Evolutionary conservation across 2,113 vertebrate genomes (phyloP).

Genomic region (Thamnaconus septentrionalis): DNA sequence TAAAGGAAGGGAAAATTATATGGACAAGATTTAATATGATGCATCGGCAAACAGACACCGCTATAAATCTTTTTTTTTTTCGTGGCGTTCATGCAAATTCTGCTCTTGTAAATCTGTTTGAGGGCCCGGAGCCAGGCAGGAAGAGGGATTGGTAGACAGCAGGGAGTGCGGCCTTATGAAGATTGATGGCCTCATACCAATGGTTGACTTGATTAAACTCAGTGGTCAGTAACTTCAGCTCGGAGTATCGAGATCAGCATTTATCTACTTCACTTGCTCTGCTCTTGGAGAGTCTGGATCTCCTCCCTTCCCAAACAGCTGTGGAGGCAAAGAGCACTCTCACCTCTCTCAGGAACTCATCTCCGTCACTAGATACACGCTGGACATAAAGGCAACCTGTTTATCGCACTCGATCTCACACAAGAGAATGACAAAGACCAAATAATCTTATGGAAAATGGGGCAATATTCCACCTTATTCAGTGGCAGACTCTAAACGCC

Average conservation of each 20-base stretch:
- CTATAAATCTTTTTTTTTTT: constrained; percentile 8
- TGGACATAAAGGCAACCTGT: constrained; percentile 10
- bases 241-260: constrained; percentile 48
- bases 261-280: constrained; percentile 32
- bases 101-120: constrained; percentile 10
- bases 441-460: constrained; percentile 13
- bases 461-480: constrained; percentile 27
- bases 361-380: no score
- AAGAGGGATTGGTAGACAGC: constrained; percentile 14
- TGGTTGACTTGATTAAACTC: constrained; percentile 34
- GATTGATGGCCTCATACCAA: constrained; percentile 24
- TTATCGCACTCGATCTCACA: constrained; percentile 29
- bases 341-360: constrained; percentile 16
- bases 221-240: constrained; percentile 43
- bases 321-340: constrained; percentile 30
- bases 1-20: constrained; percentile 16
- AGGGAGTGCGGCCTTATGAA: constrained; percentile 13
- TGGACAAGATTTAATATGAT: constrained; percentile 18
- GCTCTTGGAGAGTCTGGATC: constrained; percentile 18
- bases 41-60: constrained; percentile 3
- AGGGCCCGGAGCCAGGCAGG: neutral
- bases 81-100: neutral
- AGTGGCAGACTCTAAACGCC: constrained; percentile 51
- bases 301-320: constrained; percentile 4
- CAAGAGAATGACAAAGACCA: constrained; percentile 37